These are phyloP conservation scores for Naja naja DNA, from an alignment of 2,113 vertebrate species.

Conservation along the genomic window DNA sequence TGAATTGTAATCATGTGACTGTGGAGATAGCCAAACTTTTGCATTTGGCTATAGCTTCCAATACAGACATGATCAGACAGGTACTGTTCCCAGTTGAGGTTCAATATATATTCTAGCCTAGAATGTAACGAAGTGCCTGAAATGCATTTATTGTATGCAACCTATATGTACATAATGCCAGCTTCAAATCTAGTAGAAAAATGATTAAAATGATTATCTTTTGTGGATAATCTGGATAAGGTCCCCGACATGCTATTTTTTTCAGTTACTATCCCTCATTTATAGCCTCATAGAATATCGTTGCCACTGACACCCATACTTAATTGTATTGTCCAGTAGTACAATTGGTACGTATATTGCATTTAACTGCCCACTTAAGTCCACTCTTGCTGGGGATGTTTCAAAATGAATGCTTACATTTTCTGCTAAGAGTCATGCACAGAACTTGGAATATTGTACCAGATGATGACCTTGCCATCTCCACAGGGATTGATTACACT, in stretches of 20 bases:
- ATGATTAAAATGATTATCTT: background rate
- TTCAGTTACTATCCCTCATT: background rate
- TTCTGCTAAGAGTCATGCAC: background rate
- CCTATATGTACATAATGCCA: background rate
- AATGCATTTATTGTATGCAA: conserved; percentile 4
- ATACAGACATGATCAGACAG: background rate
- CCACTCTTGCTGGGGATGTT: background rate
- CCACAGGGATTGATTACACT: background rate
- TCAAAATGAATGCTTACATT: background rate
- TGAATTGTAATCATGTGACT: background rate
- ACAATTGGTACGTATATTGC: background rate
- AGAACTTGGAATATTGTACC: background rate
- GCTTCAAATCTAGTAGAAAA: background rate
- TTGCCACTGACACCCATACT: background rate
- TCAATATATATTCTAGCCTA: background rate
- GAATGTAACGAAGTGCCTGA: background rate
- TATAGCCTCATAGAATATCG: background rate
- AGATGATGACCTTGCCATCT: background rate
- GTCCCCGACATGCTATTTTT: background rate
- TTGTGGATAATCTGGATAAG: background rate
- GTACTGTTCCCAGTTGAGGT: background rate
- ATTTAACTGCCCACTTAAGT: background rate
- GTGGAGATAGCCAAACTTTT: background rate
- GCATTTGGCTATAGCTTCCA: background rate
- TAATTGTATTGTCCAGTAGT: background rate